Base-by-base conservation (phyloP, 2,113 vertebrate genomes). In the Elephantulus edwardii region DNA sequence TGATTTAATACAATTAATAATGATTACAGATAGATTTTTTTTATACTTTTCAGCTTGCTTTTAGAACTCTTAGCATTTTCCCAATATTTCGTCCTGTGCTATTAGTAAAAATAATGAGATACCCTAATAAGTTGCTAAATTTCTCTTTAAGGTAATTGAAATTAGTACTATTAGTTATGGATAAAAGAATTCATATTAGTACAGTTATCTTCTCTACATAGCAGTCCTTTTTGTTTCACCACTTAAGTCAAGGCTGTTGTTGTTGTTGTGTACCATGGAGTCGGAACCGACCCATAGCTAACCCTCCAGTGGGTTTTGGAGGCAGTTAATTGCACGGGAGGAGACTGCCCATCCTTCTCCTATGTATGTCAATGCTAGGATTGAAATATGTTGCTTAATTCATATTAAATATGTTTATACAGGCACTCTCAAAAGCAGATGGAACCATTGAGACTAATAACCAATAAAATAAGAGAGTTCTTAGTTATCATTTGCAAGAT, bases 41-140 rank as follows among this genome's bases (percentile, higher is more conserved):
- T 60, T 60, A 3, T 91, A n/a, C n/a, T n/a, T n/a, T 95, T 95
- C 97, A 94, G 93, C 92, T 95, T 84, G 82, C 85, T 78, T 92
- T n/a, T 86, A 80, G 96, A 96, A 91, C 58, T 35, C 83, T 90
- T 72, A 56, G 95, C 46, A 92, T 93, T 91, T 87, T 88, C 50
- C 81, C 91, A 94, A 89, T 96, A 96, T 90, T 94, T 97, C 95
- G 94, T 93, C 78, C 60, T 71, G 80, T 95, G 62, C 82, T 60
- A 94, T 91, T 60, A 90, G 58, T 82, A 76, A 95, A 90, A 94
- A 91, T 96, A 95, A 94, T 88, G 77, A 95, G 46, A 42, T 28
- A 66, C 30, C 48, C n/a, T 84, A 28, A 93, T 88, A 83, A 95
- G 86, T 89, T 96, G 94, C 95, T 95, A 97, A 96, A 75, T 90